Evolutionary conservation across 2,113 vertebrate genomes (phyloP), one percentile per base, ranked within the genome.

Genomic region (Pampusana beccarii): DNA sequence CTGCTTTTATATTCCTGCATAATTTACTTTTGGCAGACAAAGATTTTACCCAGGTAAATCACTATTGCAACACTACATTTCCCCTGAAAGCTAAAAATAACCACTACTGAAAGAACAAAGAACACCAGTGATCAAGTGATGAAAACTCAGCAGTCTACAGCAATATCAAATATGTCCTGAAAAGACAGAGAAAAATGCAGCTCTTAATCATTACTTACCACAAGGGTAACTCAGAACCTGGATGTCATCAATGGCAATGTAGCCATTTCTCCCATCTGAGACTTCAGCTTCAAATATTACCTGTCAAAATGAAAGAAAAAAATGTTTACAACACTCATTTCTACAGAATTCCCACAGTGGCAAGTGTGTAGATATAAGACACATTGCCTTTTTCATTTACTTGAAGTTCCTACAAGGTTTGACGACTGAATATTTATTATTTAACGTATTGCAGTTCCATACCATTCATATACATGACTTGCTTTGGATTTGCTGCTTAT

Each of bases 201-300:
- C 88, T 96, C 84, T 97, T 97, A 97, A 98, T 98, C 97, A 98
- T 98, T 98, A 98, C 99, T 99, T 98, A 99, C 99, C 99, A 91
- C 99, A 99, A 73, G 99, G 99, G 96, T 99, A 99, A 97, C 99
- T 99, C 97, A 99, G 96, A 88, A 99, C 99, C 98, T 99, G 99
- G 97, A 99, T 99, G 97, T 99, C 99, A 97, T 99, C 99, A 87
- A 99, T 99, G 97, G 99, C 99, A 94, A 99, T 99, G 97, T 99
- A 99, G 95, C 99, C 99, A 73, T 97, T 98, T 98, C 99, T 99
- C 85, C 98, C 98, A 97, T 98, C 98, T 83, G 99, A 99, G 92
- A 99, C 98, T 97, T 99, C 99, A 16, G 99, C 99, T 98, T 99
- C 99, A 97, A 99, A 99, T 98, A 99, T 99, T 97, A 99, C 99